Percentiles rank a stretch among this genome's conserved stretches.
Conservation (phyloP, 2,797 vertebrate species). For the Carcharodon carcharias region DNA sequence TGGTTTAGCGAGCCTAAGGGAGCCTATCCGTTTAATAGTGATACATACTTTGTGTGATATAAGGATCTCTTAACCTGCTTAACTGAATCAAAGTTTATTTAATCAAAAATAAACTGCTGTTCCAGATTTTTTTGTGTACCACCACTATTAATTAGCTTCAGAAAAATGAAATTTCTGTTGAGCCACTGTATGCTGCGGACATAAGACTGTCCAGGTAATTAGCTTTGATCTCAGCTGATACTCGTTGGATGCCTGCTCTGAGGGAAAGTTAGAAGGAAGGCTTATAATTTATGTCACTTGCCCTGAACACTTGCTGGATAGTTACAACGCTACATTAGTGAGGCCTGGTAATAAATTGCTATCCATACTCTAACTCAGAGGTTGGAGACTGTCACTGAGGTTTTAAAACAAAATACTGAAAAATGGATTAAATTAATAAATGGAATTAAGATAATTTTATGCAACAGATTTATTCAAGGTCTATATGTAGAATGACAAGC, state of each 20-base stretch:
- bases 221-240: not conserved
- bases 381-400: not conserved
- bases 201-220: not conserved
- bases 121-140: not conserved
- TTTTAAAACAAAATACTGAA: not conserved
- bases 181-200: not conserved
- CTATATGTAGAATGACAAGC: not conserved
- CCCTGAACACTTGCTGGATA: not conserved
- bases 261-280: not conserved
- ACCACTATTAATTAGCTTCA: not conserved
- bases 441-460: not conserved
- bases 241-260: too few species aligned
- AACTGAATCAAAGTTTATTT: not conserved
- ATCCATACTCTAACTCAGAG: not conserved
- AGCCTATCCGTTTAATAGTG: not conserved
- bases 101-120: not conserved
- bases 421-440: not conserved
- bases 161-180: not conserved
- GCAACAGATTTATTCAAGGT: not conserved
- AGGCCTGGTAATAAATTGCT: not conserved
- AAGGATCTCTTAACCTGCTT: not conserved
- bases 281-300: not conserved
- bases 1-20: not conserved
- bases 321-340: not conserved
- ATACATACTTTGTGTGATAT: not conserved